Evolutionary conservation across 2,888 invertebrate genomes (phyloP), one percentile per base, ranked within the genome.

Genomic region (Cantharis nigra): DNA sequence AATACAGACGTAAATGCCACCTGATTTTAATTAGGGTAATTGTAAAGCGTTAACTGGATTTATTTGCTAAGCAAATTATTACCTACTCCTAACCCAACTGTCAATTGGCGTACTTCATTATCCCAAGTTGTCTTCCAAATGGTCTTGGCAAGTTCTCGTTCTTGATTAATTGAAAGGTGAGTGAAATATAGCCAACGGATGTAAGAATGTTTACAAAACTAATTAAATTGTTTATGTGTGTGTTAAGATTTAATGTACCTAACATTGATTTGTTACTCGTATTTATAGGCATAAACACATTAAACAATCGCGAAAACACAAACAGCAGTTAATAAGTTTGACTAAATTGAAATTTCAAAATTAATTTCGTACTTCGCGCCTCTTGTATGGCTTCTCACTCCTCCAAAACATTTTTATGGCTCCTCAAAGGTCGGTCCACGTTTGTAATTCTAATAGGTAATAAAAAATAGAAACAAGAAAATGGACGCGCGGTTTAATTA

Each of bases 21-120:
- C 82, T 81, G 82, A 83, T 80, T 82, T 83, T 83, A 82, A 83
- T 83, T 83, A 81, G 81, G 77, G 81, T 80, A 83, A 81, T 81
- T 80, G 79, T 78, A 80, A 79, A 74, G 80, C 80, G 79, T 80
- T 82, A 81, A 81, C 76, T 75, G 79, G 79, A 83, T 83, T 83
- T 83, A 83, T 82, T 81, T 79, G 82, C 80, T 80, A 78, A 78
- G 81, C 81, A 80, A 83, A 83, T 83, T 82, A 82, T 82, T 82
- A 81, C 80, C 76, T 67, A 72, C 76, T 71, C 67, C 71, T 71
- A 73, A 49, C 49, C 49, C 49, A 49, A 77, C 77, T 78, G 82
- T 80, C 81, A 82, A 80, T 82, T 80, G 80, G 77, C 79, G 64
- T 72, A 18, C 70, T 73, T 70, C 69, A 77, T 33, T 71, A 73